Evolutionary conservation across 2,797 vertebrate genomes (phyloP).

Genomic region (Taenioides sp.): DNA sequence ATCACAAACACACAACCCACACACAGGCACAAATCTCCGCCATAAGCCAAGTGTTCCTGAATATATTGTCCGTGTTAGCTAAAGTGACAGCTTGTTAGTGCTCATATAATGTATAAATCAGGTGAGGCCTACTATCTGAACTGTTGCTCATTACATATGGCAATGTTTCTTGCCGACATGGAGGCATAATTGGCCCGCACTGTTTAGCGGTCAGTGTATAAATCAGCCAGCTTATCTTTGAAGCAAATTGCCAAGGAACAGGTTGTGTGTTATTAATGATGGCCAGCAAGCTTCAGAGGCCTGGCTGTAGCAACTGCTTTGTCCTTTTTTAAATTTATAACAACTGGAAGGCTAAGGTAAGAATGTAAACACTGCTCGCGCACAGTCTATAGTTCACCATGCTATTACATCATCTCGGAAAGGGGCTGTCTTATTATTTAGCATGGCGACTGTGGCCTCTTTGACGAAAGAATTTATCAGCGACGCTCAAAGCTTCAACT

Average conservation of each 20-base stretch:
- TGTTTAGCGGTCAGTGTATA: constrained; percentile 42
- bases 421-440: constrained; percentile 36
- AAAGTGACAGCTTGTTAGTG: constrained; percentile 57
- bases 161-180: constrained; percentile 41
- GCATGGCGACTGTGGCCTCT: constrained; percentile 38
- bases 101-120: constrained; percentile 52
- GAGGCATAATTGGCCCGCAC: constrained; percentile 50
- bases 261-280: constrained; percentile 55
- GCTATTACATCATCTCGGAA: constrained; percentile 45
- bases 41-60: constrained; percentile 24
- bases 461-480: constrained; percentile 41
- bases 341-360: constrained; percentile 28
- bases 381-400: constrained; percentile 36
- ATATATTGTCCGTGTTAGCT: constrained; percentile 49
- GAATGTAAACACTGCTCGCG: constrained; percentile 48
- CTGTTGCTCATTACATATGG: constrained; percentile 53
- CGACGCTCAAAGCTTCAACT: constrained; percentile 39
- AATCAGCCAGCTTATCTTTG: constrained; percentile 56
- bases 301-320: constrained; percentile 39
- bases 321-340: constrained; percentile 43
- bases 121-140: constrained; percentile 39
- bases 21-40: constrained; percentile 14
- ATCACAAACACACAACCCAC: constrained; percentile 8
- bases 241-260: constrained; percentile 59
- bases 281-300: constrained; percentile 43